These are phyloP conservation scores for Lamellibrachia columna DNA, from an alignment of 2,888 invertebrate species.

Conservation along the genomic window DNA sequence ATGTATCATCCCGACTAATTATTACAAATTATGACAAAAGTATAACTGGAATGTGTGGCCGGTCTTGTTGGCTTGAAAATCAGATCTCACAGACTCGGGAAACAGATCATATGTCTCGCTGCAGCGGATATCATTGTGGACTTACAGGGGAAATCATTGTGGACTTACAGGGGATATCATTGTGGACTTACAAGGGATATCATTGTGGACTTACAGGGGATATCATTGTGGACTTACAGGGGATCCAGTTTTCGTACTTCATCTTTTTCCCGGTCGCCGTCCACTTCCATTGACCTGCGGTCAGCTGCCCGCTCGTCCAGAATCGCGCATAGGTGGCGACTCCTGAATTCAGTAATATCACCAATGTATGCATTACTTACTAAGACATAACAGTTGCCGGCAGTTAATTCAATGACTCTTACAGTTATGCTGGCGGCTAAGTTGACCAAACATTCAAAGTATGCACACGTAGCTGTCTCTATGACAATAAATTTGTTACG, in stretches of 20 bases:
- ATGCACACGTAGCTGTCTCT: not conserved
- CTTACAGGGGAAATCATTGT: not conserved
- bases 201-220: not conserved
- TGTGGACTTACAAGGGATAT: not conserved
- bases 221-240: not conserved
- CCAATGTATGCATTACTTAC: not conserved
- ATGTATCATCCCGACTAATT: no score
- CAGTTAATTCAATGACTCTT: not conserved
- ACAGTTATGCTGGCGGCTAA: not conserved
- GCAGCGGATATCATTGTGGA: not conserved
- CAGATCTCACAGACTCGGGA: not conserved
- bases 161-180: not conserved
- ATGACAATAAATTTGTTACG: no score
- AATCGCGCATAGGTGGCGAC: constrained; percentile 2
- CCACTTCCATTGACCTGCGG: not conserved
- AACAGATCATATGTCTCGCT: not conserved
- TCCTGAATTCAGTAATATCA: not conserved
- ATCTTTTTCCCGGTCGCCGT: not conserved
- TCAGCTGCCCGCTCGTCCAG: not conserved
- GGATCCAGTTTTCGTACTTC: not conserved
- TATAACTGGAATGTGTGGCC: no score
- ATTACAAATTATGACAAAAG: no score
- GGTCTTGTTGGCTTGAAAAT: not conserved
- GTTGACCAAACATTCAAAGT: not conserved
- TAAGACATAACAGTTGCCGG: not conserved